Base-by-base conservation (phyloP, 2,797 vertebrate species). In the Protosalanx chinensis region DNA sequence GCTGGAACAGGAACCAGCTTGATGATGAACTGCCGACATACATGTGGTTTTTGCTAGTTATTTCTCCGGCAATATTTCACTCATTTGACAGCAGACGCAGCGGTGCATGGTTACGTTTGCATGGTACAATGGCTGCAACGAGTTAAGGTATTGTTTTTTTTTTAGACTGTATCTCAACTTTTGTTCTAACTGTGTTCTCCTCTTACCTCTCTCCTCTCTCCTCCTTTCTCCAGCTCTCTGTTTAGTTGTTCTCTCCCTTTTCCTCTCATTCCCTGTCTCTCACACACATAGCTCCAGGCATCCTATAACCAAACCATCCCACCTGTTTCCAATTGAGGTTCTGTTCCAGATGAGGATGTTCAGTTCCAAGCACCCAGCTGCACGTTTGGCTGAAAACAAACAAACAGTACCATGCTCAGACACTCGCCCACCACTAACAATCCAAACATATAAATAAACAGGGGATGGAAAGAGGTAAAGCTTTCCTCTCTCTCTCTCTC, bases 331-430 rank as follows among this genome's bases (percentile, higher is more conserved):
- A 53, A 53, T 81, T 75, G 78, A 71, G 41, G 61, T 49, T 77
- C 75, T 68, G 63, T 58, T 67, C 67, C 64, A 67, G 46, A 20
- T 23, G 46, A 23, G 8, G 29, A 5, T 29, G 27, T 16, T 27
- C 46, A 18, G 23, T 67, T 7, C 20, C 51, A 67, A 57, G 46
- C 29, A 33, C 60, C 23, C 18, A 59, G 35, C 67, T 69, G 67
- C 56, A 7, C 12, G 67, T 84, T 75, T 78, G 81, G 64, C 33
- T 68, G 76, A 77, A 85, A 85, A 88, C 84, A 89, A 92, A 92
- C 85, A 91, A 93, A 91, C 86, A 87, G 76, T 78, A 49, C 63
- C 78, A 91, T 73, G 87, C 89, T 81, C 78, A 82, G 80, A 89
- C 85, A 85, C 90, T 88, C 81, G 68, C 74, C 78, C 73, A 70